phyloP scores from a whole-genome alignment of 2,888 invertebrate species.

The Cataglyphis rosenhaueri region DNA sequence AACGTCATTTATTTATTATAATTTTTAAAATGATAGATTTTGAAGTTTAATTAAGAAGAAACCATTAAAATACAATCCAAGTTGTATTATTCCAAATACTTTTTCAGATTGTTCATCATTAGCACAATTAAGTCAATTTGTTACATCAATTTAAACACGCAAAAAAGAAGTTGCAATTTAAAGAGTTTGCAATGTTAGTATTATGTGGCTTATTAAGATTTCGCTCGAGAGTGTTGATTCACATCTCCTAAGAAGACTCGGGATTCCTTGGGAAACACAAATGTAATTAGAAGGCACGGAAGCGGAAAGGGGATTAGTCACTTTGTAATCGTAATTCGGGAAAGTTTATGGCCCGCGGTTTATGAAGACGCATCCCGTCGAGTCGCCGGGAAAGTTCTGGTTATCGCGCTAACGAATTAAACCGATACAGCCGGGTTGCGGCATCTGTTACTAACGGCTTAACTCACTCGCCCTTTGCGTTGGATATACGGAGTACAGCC shows the following conservation, averaged over 20 bases:
- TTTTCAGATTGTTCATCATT: background rate
- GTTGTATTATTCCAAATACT: background rate
- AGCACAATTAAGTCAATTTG: background rate
- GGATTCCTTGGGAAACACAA: constrained; percentile 41
- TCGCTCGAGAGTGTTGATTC: constrained; percentile 45
- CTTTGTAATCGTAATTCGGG: constrained; percentile 54
- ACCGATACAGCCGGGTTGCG: constrained; percentile 65
- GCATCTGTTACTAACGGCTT: constrained; percentile 73
- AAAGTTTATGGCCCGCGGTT: constrained; percentile 57
- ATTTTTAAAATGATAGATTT: background rate
- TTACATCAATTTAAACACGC: background rate
- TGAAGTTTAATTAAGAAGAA: background rate
- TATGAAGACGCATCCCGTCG: constrained; percentile 62
- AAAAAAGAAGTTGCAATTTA: background rate
- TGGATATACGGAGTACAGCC: constrained; percentile 58
- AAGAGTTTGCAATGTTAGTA: constrained; percentile 5
- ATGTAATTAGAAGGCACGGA: constrained; percentile 41
- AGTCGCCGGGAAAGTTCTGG: constrained; percentile 64
- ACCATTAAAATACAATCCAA: background rate
- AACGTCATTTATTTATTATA: constrained; percentile 2
- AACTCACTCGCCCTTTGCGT: constrained; percentile 67
- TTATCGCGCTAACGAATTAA: constrained; percentile 73
- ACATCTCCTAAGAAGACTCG: constrained; percentile 26
- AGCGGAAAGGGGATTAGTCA: constrained; percentile 54
- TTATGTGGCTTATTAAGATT: constrained; percentile 39